phyloP scores from a whole-genome alignment of 2,888 invertebrate genomes.

The Drosophila vallismaia region DNA sequence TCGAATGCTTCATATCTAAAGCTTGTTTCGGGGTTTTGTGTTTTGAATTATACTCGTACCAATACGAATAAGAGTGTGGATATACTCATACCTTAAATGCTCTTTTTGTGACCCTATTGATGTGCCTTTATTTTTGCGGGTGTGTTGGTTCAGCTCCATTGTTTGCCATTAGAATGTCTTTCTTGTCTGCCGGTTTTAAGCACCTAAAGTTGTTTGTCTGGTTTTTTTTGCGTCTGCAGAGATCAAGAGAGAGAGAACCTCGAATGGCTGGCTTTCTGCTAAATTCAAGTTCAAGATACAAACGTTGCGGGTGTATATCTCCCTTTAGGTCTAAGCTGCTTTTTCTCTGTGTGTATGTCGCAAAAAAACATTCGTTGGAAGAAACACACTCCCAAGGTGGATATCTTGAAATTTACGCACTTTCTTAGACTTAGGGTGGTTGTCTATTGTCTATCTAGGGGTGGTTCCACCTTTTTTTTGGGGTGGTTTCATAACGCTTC shows the following conservation, averaged over 20 bases:
- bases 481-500: slow-evolving; percentile 57
- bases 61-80: slow-evolving; percentile 1
- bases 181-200: slow-evolving; percentile 50
- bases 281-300: slow-evolving; percentile 67
- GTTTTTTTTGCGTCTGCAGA: slow-evolving; percentile 43
- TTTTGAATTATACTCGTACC: slow-evolving; percentile 49
- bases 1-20: slow-evolving; percentile 61
- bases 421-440: slow-evolving; percentile 56
- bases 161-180: slow-evolving; percentile 71
- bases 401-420: slow-evolving; percentile 52
- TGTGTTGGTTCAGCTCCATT: slow-evolving; percentile 49
- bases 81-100: slow-evolving; percentile 1
- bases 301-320: slow-evolving; percentile 37
- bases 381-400: slow-evolving; percentile 24
- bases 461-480: slow-evolving; percentile 45
- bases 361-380: slow-evolving; percentile 6
- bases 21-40: slow-evolving; percentile 58
- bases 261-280: slow-evolving; percentile 28
- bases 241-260: slow-evolving; percentile 22
- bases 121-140: slow-evolving; percentile 7
- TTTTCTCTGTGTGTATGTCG: slow-evolving; percentile 5
- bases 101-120: slow-evolving; percentile 31
- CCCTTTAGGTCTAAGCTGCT: not conserved
- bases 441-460: slow-evolving; percentile 48
- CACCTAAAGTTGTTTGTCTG: slow-evolving; percentile 71